Conservation (phyloP, 2,888 invertebrate genomes). For the Xestoiulus laeticollis region DNA sequence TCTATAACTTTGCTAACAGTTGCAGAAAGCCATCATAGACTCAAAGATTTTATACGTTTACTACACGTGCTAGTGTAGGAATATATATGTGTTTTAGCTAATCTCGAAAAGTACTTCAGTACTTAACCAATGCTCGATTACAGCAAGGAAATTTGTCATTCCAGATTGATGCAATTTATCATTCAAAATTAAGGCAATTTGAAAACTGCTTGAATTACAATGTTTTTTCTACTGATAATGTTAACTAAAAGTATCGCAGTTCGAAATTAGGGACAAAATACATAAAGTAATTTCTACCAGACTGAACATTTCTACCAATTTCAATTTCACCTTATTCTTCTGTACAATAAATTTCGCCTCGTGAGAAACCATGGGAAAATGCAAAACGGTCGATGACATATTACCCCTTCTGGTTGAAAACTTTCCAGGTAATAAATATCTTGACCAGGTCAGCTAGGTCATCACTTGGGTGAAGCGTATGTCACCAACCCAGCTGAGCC, state of each 20-base stretch:
- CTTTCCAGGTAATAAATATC: neutral
- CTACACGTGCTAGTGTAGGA: too few relatives aligned
- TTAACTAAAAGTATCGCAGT: neutral
- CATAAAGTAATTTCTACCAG: neutral
- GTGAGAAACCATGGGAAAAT: neutral
- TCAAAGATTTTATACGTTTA: too few relatives aligned
- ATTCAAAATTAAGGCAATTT: too few relatives aligned
- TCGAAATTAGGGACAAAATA: neutral
- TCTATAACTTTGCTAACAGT: too few relatives aligned
- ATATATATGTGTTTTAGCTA: too few relatives aligned
- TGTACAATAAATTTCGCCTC: neutral
- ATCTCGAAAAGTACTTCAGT: too few relatives aligned
- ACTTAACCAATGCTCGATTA: neutral
- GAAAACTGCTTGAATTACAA: neutral
- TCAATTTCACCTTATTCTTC: neutral
- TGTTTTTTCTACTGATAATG: too few relatives aligned
- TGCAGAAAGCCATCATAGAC: too few relatives aligned
- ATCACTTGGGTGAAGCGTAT: neutral
- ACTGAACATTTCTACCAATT: neutral
- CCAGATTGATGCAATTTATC: too few relatives aligned
- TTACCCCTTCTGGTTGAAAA: neutral
- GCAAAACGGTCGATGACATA: neutral
- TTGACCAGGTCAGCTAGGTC: neutral
- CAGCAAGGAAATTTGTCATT: too few relatives aligned
- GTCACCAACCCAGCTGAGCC: neutral